These are phyloP conservation scores for Spinibarbus caldwelli DNA, from an alignment of 2,797 vertebrate species.

Conservation along the genomic window DNA sequence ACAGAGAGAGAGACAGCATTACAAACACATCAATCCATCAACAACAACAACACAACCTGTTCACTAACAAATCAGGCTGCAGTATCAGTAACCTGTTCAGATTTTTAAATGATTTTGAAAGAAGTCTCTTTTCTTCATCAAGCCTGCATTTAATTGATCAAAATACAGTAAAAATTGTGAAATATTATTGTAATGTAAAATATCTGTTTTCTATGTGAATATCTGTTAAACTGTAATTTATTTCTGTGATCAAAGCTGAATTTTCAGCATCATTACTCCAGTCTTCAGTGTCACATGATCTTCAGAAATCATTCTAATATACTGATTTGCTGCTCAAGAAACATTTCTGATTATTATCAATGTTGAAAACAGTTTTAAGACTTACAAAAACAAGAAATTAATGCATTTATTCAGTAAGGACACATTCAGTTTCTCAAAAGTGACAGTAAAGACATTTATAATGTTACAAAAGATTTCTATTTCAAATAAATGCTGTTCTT, in stretches of 20 bases:
- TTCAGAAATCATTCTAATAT: neutral
- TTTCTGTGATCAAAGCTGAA: neutral
- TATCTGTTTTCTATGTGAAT: neutral
- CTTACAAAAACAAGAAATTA: no score
- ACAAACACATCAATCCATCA: neutral
- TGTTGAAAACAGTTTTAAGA: no score
- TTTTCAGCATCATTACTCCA: neutral
- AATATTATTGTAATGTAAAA: rapidly evolving
- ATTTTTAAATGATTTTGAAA: neutral
- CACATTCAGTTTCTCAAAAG: no score
- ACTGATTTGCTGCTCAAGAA: neutral
- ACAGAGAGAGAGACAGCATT: conserved; percentile 43
- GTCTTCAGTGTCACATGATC: neutral
- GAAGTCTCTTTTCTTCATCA: neutral
- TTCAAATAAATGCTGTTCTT: no score
- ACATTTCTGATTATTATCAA: neutral
- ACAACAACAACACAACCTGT: neutral
- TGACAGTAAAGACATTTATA: no score
- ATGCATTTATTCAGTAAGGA: no score
- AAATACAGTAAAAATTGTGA: neutral
- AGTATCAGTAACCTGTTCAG: neutral
- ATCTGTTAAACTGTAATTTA: neutral
- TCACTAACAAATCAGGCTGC: neutral
- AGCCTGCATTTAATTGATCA: neutral
- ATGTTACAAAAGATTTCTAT: no score